Evolutionary conservation across 1,140 invertebrate species (phyloP).

Genomic region (Papilio xuthus): DNA sequence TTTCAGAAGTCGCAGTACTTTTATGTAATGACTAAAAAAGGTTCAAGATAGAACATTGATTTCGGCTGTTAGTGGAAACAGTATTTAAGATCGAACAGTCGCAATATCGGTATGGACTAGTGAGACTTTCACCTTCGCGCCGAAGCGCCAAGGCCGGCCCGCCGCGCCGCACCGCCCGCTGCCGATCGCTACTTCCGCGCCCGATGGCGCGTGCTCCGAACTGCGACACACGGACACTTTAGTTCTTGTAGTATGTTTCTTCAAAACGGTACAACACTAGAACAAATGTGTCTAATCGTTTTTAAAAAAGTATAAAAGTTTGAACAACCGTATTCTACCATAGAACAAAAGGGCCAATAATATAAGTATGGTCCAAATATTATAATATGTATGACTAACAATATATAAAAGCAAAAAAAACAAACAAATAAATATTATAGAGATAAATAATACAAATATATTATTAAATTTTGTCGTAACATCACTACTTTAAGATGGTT

Average conservation of each 20-base stretch:
- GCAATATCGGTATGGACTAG: slow-evolving; percentile 37
- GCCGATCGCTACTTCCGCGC: slow-evolving; percentile 67
- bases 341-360: too few species aligned
- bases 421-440: too few species aligned
- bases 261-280: slow-evolving; percentile 27
- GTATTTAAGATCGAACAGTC: slow-evolving; percentile 71
- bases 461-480: not conserved
- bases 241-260: slow-evolving; percentile 44
- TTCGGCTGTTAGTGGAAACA: not conserved
- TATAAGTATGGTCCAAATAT: too few species aligned
- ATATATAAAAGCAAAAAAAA: too few species aligned
- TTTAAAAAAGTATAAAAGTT: not conserved
- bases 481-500: not conserved
- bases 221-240: slow-evolving; percentile 50
- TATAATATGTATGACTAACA: too few species aligned
- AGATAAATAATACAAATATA: not conserved
- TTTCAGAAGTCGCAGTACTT: not conserved
- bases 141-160: slow-evolving; percentile 69
- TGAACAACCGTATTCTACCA: not conserved
- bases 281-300: not conserved
- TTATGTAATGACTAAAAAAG: not conserved
- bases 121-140: slow-evolving; percentile 77
- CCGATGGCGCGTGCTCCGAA: slow-evolving; percentile 44
- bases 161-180: not conserved
- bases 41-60: not conserved